Percentiles rank a stretch among this genome's conserved stretches.
Conservation (phyloP, 2,888 invertebrate genomes). For the Sialis lutaria region DNA sequence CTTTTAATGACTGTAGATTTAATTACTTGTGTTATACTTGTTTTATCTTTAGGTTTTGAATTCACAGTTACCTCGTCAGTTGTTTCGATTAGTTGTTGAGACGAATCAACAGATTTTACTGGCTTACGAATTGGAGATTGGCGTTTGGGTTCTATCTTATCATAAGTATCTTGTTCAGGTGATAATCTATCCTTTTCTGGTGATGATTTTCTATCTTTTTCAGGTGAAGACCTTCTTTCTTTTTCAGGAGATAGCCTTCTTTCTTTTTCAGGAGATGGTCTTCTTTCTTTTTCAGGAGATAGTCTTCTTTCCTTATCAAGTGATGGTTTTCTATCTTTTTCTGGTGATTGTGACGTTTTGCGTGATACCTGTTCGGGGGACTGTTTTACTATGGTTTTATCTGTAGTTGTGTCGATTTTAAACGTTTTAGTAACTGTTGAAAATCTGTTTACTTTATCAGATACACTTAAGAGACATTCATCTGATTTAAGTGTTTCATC, state of each 20-base stretch:
- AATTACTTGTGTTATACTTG: slow-evolving; percentile 6
- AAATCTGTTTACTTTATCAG: slow-evolving; percentile 46
- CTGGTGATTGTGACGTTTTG: slow-evolving; percentile 1
- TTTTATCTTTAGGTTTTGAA: slow-evolving; percentile 13
- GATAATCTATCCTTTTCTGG: slow-evolving; percentile 4
- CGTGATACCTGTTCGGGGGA: slow-evolving; percentile 11
- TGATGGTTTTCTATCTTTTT: slow-evolving; percentile 1
- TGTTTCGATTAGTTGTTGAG: slow-evolving; percentile 7
- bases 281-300: slow-evolving; percentile 1
- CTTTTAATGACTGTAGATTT: slow-evolving; percentile 25
- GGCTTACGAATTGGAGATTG: slow-evolving; percentile 6
- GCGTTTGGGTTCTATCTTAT: slow-evolving; percentile 3
- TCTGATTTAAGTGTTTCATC: slow-evolving; percentile 25
- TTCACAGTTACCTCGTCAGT: neutral
- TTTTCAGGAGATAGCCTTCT: slow-evolving; percentile 4
- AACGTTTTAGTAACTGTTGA: slow-evolving; percentile 40
- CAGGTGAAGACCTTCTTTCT: slow-evolving; percentile 4
- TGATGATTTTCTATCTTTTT: slow-evolving; percentile 4
- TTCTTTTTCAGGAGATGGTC: slow-evolving; percentile 2
- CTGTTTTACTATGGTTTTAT: slow-evolving; percentile 13
- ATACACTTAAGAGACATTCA: slow-evolving; percentile 39
- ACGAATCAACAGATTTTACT: slow-evolving; percentile 8
- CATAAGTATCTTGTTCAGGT: slow-evolving; percentile 7
- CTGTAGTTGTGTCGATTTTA: slow-evolving; percentile 22
- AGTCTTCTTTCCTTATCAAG: slow-evolving; percentile 1